A percentile compares a stretch with the other conserved stretches of the same genome.
These are phyloP conservation scores for Gryllus bimaculatus DNA, from an alignment of 1,140 invertebrate species.

Conservation along the genomic window DNA sequence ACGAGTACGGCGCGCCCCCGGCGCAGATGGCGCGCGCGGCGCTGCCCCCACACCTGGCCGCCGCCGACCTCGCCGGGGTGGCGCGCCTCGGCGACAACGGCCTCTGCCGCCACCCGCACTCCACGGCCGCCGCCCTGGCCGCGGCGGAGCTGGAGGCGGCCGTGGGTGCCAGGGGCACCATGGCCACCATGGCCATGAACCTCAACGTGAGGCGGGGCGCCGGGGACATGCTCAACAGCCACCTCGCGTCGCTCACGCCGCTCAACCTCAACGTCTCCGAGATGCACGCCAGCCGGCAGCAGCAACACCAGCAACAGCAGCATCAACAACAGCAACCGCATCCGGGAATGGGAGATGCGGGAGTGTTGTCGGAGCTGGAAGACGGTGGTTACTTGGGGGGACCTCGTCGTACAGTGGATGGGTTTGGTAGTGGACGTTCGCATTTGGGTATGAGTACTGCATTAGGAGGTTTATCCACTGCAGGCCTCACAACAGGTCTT, in stretches of 20 bases:
- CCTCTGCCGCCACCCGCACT: neutral
- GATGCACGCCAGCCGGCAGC: constrained; percentile 9
- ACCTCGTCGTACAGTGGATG: constrained; percentile 7
- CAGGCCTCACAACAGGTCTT: neutral
- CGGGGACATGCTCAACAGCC: constrained; percentile 7
- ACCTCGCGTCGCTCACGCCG: constrained; percentile 12
- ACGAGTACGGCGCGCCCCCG: neutral
- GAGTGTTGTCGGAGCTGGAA: constrained; percentile 13
- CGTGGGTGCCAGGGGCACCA: neutral
- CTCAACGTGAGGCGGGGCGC: neutral
- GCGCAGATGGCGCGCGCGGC: neutral
- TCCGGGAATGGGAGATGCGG: neutral
- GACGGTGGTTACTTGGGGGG: constrained; percentile 11
- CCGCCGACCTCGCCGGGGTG: too few relatives aligned
- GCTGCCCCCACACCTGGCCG: neutral
- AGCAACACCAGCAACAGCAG: constrained; percentile 7
- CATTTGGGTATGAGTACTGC: neutral
- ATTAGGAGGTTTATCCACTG: neutral
- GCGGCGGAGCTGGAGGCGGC: neutral
- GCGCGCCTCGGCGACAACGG: neutral
- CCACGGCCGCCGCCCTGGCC: too few relatives aligned
- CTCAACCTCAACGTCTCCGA: constrained; percentile 19
- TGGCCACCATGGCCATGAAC: constrained; percentile 9
- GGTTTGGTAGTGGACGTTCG: neutral
- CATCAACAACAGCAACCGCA: neutral